Percentiles rank a stretch among this genome's conserved stretches.
Conservation (phyloP, 2,888 invertebrate genomes). For the Drosophila formosana region DNA sequence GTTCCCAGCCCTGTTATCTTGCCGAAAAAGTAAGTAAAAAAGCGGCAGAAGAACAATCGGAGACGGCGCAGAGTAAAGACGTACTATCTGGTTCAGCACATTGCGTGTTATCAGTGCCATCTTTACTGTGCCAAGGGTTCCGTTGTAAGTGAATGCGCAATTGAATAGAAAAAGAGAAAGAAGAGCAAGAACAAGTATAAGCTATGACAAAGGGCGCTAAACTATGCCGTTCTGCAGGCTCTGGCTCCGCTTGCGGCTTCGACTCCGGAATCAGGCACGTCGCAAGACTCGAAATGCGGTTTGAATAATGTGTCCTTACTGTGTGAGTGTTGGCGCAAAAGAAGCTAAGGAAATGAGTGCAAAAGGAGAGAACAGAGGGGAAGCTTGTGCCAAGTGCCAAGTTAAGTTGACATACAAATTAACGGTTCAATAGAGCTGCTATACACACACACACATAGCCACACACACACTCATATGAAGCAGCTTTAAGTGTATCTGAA, state of each 20-base stretch:
- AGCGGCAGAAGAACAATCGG: neutral
- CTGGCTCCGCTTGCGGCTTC: constrained; percentile 36
- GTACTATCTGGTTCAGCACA: constrained; percentile 31
- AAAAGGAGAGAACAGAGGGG: constrained; percentile 23
- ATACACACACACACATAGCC: constrained; percentile 21
- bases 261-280: constrained; percentile 53
- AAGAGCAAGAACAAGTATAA: neutral
- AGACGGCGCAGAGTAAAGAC: constrained; percentile 23
- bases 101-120: constrained; percentile 54
- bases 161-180: constrained; percentile 44
- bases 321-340: constrained; percentile 14
- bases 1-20: constrained; percentile 34
- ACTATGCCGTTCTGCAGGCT: constrained; percentile 42
- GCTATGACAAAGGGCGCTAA: constrained; percentile 29
- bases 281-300: constrained; percentile 51
- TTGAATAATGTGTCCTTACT: constrained; percentile 50
- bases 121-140: constrained; percentile 55
- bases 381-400: constrained; percentile 55
- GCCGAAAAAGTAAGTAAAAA: constrained; percentile 19
- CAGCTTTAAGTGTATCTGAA: constrained; percentile 34
- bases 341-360: constrained; percentile 19
- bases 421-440: constrained; percentile 75
- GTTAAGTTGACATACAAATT: constrained; percentile 74
- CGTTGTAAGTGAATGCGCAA: constrained; percentile 57
- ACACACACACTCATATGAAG: constrained; percentile 5